A percentile compares a stretch with the other conserved stretches of the same genome.
Conservation (phyloP, 2,888 invertebrate genomes). For the Hybos culiciformis region DNA sequence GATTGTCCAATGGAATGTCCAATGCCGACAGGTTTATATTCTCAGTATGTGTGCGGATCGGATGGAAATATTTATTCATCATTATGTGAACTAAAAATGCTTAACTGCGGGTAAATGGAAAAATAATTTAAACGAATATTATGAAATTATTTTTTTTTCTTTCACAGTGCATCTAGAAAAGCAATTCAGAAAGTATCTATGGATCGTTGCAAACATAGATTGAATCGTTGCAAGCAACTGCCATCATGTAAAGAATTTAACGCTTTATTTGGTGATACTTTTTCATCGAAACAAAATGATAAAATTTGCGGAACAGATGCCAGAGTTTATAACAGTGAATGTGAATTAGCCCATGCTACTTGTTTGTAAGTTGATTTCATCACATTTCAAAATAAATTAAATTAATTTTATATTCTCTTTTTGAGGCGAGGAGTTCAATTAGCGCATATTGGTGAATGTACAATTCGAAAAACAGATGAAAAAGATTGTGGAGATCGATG, state of each 20-base stretch:
- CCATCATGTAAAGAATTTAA: conserved; percentile 46
- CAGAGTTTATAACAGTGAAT: conserved; percentile 68
- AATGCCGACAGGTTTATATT: conserved; percentile 22
- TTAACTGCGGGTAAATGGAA: conserved; percentile 70
- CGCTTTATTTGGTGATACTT: conserved; percentile 34
- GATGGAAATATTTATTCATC: conserved; percentile 80
- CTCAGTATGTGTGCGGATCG: conserved; percentile 61
- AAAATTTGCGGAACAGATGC: conserved; percentile 86
- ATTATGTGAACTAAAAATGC: conserved; percentile 76
- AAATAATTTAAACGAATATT: neutral
- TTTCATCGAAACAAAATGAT: conserved; percentile 47
- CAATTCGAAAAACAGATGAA: conserved; percentile 38
- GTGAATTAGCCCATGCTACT: conserved; percentile 67
- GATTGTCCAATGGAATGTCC: conserved; percentile 64
- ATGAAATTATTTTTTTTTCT: neutral
- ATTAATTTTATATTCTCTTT: conserved; percentile 13
- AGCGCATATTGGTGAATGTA: conserved; percentile 80
- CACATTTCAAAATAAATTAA: neutral
- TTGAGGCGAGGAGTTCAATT: conserved; percentile 68
- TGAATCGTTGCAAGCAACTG: conserved; percentile 61
- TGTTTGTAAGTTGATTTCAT: conserved; percentile 53
- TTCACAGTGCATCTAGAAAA: conserved; percentile 29
- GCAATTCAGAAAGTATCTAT: conserved; percentile 39
- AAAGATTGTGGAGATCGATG: conserved; percentile 45
- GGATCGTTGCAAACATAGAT: conserved; percentile 62